Evolutionary conservation across 2,797 vertebrate species (phyloP).

Genomic region (Meriones psammophilus): DNA sequence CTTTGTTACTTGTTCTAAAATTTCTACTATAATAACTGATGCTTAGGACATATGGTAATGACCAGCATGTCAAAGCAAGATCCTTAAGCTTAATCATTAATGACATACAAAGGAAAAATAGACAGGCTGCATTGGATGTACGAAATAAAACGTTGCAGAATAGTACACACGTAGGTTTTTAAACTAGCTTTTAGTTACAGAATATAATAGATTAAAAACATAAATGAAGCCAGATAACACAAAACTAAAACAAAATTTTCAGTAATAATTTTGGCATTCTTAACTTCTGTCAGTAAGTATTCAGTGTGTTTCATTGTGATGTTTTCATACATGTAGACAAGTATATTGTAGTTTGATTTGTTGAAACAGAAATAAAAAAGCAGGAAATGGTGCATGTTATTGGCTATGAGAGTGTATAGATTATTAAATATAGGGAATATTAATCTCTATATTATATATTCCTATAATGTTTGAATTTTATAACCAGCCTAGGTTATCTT

Average conservation of each 20-base stretch:
- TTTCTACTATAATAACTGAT: not conserved
- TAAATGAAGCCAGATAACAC: not conserved
- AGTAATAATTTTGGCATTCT: not conserved
- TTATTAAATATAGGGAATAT: not conserved
- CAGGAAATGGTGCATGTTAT: not conserved
- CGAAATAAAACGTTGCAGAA: not conserved
- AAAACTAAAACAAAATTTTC: not conserved
- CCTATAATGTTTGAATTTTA: slow-evolving; percentile 28
- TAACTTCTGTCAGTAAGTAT: not conserved
- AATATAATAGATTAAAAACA: not conserved
- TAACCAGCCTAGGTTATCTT: not conserved
- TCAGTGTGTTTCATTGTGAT: not conserved
- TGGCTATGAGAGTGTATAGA: not conserved
- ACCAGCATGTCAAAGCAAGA: not conserved
- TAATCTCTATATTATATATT: slow-evolving; percentile 16
- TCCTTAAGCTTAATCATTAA: slow-evolving; percentile 21
- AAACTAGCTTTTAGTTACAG: not conserved
- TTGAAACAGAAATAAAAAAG: slow-evolving; percentile 15
- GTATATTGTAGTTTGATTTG: not conserved
- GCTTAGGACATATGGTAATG: not conserved
- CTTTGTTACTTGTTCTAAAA: slow-evolving; percentile 6
- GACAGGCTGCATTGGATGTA: not conserved
- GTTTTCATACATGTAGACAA: not conserved
- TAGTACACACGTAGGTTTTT: not conserved
- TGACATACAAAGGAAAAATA: slow-evolving; percentile 14